Evolutionary conservation across 2,113 vertebrate genomes (phyloP).

Genomic region (Oncorhynchus nerka): DNA sequence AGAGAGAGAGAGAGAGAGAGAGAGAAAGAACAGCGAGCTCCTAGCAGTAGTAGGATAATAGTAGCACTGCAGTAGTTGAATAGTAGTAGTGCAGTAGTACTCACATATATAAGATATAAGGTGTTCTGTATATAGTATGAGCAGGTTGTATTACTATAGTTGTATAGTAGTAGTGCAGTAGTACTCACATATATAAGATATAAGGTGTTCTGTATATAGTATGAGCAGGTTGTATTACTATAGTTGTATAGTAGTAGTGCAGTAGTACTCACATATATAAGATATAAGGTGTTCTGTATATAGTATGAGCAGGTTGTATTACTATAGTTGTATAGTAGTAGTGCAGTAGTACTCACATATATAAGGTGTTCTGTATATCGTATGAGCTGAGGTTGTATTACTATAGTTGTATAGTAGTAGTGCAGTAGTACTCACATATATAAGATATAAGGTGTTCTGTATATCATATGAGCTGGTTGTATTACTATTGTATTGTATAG

Average conservation of each 20-base stretch:
- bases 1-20: no score
- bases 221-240: constrained; percentile 69
- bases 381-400: constrained; percentile 69
- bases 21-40: background rate
- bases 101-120: no score
- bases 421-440: constrained; percentile 81
- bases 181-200: constrained; percentile 92
- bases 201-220: constrained; percentile 91
- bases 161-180: no score
- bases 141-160: no score
- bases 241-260: background rate
- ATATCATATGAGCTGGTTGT: constrained; percentile 94
- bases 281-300: constrained; percentile 91
- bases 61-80: no score
- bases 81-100: no score
- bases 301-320: constrained; percentile 90
- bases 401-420: background rate
- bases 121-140: no score
- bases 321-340: background rate
- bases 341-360: constrained; percentile 71
- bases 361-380: constrained; percentile 93
- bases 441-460: constrained; percentile 91
- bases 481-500: constrained; percentile 40
- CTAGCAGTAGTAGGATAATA: no score
- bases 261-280: constrained; percentile 87